These are phyloP conservation scores for Helogale parvula DNA, from an alignment of 2,113 vertebrate species.

Conservation along the genomic window DNA sequence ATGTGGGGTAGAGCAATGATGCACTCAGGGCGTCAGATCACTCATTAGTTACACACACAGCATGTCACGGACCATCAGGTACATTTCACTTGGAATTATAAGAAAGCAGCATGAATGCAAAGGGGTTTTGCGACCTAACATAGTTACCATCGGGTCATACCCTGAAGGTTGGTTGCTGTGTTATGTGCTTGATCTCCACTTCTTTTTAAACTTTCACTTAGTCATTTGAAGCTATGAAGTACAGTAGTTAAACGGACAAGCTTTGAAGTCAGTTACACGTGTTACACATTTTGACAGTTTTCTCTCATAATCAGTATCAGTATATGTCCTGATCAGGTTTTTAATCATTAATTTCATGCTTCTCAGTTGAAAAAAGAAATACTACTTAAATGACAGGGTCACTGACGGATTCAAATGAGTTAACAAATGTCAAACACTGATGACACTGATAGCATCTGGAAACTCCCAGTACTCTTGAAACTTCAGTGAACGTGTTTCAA, in stretches of 20 bases:
- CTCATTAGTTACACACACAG: background rate
- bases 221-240: background rate
- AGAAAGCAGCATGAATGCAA: background rate
- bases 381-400: background rate
- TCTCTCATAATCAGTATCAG: background rate
- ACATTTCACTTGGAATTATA: background rate
- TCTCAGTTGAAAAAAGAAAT: background rate
- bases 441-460: background rate
- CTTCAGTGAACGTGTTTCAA: background rate
- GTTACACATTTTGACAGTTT: background rate
- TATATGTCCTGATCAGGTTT: background rate
- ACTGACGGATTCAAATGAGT: background rate
- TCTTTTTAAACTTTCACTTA: background rate
- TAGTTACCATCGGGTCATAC: background rate
- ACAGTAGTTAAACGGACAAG: background rate
- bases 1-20: background rate
- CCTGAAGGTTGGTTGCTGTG: background rate
- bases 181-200: background rate
- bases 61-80: background rate
- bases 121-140: background rate
- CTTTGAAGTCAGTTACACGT: background rate
- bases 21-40: background rate
- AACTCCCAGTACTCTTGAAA: background rate
- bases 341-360: background rate
- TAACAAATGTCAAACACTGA: background rate